phyloP scores from a whole-genome alignment of 2,888 invertebrate species.

The Ecdyonurus torrentis region DNA sequence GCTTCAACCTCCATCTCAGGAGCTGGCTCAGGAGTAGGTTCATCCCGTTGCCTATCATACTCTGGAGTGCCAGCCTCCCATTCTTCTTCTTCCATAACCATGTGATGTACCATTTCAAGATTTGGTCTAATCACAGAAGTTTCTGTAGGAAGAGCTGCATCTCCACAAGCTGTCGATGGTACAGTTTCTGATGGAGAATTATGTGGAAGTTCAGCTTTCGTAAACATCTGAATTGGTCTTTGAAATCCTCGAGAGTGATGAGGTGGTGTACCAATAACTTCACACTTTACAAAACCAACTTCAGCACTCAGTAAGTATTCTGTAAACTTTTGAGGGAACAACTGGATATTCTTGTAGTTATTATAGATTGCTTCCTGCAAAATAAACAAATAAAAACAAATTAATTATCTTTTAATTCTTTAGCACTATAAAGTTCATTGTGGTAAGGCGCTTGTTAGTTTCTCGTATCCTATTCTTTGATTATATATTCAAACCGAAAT shows the following conservation, averaged over 20 bases:
- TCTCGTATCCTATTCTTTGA: too few species aligned
- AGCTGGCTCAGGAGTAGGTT: neutral
- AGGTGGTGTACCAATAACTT: slow-evolving; percentile 61
- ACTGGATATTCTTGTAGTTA: slow-evolving; percentile 68
- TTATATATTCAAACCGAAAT: too few species aligned
- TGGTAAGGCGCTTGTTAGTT: too few species aligned
- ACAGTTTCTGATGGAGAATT: neutral
- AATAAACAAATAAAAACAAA: slow-evolving; percentile 12
- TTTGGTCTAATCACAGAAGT: neutral
- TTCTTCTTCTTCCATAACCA: neutral
- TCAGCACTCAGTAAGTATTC: slow-evolving; percentile 79
- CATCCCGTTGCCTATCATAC: neutral
- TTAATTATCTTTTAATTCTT: neutral
- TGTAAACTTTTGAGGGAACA: slow-evolving; percentile 84
- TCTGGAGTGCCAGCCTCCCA: neutral
- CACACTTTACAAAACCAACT: slow-evolving; percentile 83
- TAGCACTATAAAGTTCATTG: too few species aligned
- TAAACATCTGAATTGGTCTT: slow-evolving; percentile 43
- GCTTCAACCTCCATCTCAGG: too few species aligned
- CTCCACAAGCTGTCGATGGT: neutral
- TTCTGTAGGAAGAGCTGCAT: neutral
- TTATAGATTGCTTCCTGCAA: slow-evolving; percentile 64
- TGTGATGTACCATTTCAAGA: neutral
- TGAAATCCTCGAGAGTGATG: slow-evolving; percentile 81
- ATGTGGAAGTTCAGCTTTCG: slow-evolving; percentile 16